Conservation (phyloP, 2,888 invertebrate genomes). For the Lithophane semibrunnea region DNA sequence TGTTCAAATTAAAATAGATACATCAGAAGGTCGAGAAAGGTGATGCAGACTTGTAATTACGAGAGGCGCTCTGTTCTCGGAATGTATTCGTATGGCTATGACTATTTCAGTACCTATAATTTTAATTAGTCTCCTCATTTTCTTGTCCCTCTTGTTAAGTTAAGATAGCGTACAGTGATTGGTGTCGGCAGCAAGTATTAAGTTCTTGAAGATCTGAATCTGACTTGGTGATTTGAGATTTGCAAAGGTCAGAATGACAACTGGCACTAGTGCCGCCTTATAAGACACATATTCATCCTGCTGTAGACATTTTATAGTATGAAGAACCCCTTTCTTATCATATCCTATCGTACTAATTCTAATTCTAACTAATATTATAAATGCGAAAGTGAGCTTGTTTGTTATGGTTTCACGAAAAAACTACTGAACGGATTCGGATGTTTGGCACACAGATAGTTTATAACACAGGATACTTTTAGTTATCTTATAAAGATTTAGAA, state of each 20-base stretch:
- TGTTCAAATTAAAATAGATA: slow-evolving; percentile 22
- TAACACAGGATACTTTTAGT: no score
- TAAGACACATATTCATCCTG: neutral
- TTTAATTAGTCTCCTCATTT: slow-evolving; percentile 19
- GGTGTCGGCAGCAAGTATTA: neutral
- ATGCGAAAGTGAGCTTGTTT: no score
- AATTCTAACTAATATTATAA: no score
- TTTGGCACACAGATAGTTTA: no score
- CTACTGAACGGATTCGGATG: no score
- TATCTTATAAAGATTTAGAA: no score
- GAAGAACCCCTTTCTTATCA: no score
- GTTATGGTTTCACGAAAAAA: no score
- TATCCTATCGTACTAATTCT: no score
- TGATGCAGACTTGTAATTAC: slow-evolving; percentile 17
- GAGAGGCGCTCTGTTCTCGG: neutral
- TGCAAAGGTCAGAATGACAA: neutral
- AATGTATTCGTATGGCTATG: neutral
- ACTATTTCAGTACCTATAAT: neutral
- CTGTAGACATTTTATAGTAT: neutral
- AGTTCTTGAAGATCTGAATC: neutral
- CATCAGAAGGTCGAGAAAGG: slow-evolving; percentile 26
- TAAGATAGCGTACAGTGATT: neutral
- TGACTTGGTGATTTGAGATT: slow-evolving; percentile 18
- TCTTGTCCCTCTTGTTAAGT: slow-evolving; percentile 15
- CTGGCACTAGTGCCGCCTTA: neutral